Conservation (phyloP, 2,888 invertebrate species). For the Stenurella melanura region DNA sequence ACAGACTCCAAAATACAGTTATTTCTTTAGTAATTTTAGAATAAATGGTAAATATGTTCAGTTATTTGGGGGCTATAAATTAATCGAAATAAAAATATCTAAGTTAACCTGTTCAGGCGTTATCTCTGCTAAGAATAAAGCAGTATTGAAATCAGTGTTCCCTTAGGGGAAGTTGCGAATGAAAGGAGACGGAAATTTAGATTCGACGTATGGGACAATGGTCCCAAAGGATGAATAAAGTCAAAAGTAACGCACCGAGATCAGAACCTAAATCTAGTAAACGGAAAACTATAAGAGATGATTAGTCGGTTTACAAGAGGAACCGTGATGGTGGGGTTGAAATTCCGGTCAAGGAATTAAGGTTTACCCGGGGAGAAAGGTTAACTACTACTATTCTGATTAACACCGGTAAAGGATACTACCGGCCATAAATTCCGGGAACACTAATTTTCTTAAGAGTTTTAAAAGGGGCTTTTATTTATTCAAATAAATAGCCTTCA, state of each 20-base stretch:
- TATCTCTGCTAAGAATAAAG: constrained; percentile 49
- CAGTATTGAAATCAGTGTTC: constrained; percentile 71
- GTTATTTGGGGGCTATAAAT: background rate
- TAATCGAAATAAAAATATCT: constrained; percentile 19
- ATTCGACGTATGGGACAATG: constrained; percentile 68
- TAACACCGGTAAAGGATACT: constrained; percentile 10
- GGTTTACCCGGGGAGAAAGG: constrained; percentile 38
- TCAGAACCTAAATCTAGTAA: constrained; percentile 49
- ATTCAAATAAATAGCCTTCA: too few relatives aligned
- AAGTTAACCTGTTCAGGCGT: constrained; percentile 43
- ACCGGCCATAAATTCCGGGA: constrained; percentile 17
- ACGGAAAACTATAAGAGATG: constrained; percentile 57
- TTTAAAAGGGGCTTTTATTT: background rate
- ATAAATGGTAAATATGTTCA: too few relatives aligned
- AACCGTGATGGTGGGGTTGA: constrained; percentile 53
- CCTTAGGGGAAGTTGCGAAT: constrained; percentile 67
- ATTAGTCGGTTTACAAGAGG: constrained; percentile 60
- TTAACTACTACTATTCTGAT: constrained; percentile 34
- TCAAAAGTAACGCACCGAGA: constrained; percentile 71
- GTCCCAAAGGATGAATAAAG: constrained; percentile 73
- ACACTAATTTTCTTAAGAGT: constrained; percentile 2
- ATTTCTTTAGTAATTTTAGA: too few relatives aligned
- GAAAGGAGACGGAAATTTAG: constrained; percentile 69
- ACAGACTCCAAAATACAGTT: too few relatives aligned
- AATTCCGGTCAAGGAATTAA: constrained; percentile 57